Evolutionary conservation across 2,888 invertebrate species (phyloP).

Genomic region (Folsomia manolachei): DNA sequence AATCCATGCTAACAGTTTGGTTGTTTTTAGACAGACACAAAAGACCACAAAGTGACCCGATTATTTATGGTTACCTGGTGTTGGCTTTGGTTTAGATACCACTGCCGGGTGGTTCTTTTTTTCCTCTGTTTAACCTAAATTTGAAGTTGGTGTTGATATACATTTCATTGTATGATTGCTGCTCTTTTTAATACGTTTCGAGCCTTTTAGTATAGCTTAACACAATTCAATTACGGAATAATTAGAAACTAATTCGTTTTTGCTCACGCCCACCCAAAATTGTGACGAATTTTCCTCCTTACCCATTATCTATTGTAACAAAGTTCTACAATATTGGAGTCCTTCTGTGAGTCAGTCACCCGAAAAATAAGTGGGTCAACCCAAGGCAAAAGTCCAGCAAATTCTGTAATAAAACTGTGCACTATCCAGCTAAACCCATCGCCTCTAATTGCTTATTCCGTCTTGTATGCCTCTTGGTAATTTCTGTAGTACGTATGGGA

Average conservation of each 20-base stretch:
- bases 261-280: background rate
- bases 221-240: background rate
- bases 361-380: background rate
- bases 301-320: too few species aligned
- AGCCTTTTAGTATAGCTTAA: background rate
- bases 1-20: too few species aligned
- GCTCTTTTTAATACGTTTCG: background rate
- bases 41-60: conserved; percentile 5
- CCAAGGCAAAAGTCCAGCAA: conserved; percentile 10
- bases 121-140: background rate
- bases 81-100: background rate
- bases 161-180: background rate
- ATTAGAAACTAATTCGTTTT: background rate
- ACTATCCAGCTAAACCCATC: background rate
- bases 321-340: too few species aligned
- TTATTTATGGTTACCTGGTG: background rate
- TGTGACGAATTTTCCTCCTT: too few species aligned
- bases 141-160: too few species aligned
- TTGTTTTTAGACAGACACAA: too few species aligned
- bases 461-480: background rate
- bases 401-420: conserved; percentile 4
- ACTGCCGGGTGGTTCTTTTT: background rate
- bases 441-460: background rate
- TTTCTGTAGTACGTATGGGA: too few species aligned
- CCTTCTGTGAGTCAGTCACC: conserved; percentile 8